phyloP scores from a whole-genome alignment of 2,888 invertebrate species.

The Drosophila pseudotakahashii region DNA sequence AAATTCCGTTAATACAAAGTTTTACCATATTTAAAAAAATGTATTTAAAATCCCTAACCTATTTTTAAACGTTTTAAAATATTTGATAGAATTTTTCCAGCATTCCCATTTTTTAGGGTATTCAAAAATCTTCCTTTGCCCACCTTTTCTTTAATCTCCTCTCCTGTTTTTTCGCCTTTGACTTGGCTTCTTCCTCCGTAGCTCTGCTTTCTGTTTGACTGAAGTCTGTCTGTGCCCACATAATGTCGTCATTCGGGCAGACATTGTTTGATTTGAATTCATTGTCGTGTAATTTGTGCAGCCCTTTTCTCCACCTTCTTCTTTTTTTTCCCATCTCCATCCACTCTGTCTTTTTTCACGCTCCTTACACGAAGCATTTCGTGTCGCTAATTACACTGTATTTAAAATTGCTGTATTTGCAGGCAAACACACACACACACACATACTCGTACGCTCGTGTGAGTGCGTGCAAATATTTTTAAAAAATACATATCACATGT shows the following conservation, averaged over 20 bases:
- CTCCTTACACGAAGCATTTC: constrained; percentile 43
- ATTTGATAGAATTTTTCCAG: too few relatives aligned
- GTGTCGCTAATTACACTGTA: constrained; percentile 81
- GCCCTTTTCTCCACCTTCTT: constrained; percentile 4
- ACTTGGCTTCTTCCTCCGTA: constrained; percentile 9
- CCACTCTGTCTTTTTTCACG: constrained; percentile 18
- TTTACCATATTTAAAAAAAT: too few relatives aligned
- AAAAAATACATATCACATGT: constrained; percentile 48
- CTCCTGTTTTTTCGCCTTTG: constrained; percentile 1
- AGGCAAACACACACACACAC: constrained; percentile 42
- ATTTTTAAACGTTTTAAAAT: too few relatives aligned
- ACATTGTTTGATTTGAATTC: constrained; percentile 81
- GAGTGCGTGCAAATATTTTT: constrained; percentile 75
- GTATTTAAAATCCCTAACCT: too few relatives aligned
- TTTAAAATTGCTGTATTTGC: constrained; percentile 79
- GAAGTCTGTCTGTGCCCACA: constrained; percentile 59
- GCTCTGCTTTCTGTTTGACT: constrained; percentile 45
- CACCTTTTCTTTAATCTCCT: not conserved
- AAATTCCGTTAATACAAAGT: too few relatives aligned
- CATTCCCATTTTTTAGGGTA: not conserved
- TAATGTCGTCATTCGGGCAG: constrained; percentile 72
- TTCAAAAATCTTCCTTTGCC: not conserved
- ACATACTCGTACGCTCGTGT: not conserved
- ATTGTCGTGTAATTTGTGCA: constrained; percentile 72
- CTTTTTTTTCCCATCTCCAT: not conserved